Conservation (phyloP, 2,113 vertebrate genomes). For the Thamnophis sirtalis region DNA sequence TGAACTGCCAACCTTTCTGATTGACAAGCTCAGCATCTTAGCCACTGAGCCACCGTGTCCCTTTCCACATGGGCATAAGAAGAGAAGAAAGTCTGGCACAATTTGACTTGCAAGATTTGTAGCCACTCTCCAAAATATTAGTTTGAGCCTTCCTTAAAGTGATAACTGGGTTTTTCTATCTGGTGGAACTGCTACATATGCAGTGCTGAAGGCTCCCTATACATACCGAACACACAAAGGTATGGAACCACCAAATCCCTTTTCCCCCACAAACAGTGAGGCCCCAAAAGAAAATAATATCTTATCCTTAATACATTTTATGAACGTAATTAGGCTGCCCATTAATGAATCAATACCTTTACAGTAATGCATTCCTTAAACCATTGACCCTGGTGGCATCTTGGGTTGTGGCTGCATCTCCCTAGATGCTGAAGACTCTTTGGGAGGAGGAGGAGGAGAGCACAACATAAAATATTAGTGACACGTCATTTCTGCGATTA, state of each 20-base stretch:
- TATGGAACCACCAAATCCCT: neutral
- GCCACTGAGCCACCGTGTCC: too few species aligned
- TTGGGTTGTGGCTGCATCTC: neutral
- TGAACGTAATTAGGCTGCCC: slow-evolving; percentile 9
- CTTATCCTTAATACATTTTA: slow-evolving; percentile 12
- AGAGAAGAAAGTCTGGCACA: neutral
- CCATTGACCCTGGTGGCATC: neutral
- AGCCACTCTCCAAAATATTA: neutral
- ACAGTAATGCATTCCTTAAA: slow-evolving; percentile 9
- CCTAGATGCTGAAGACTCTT: neutral
- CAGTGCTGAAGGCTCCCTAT: neutral
- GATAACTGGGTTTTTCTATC: neutral
- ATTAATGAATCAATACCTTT: slow-evolving; percentile 34
- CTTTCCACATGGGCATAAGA: neutral
- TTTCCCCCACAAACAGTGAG: neutral
- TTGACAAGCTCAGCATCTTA: too few species aligned
- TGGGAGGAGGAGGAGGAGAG: neutral
- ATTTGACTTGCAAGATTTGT: neutral
- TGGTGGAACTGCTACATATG: neutral
- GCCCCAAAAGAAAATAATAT: neutral
- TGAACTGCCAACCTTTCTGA: too few species aligned
- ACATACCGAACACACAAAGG: neutral
- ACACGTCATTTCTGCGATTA: slow-evolving; percentile 7
- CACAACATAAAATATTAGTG: slow-evolving; percentile 9
- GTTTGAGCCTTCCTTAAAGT: neutral